Evolutionary conservation across 2,888 invertebrate species (phyloP), one percentile per base, ranked within the genome.

Genomic region (Andrena trimmerana): DNA sequence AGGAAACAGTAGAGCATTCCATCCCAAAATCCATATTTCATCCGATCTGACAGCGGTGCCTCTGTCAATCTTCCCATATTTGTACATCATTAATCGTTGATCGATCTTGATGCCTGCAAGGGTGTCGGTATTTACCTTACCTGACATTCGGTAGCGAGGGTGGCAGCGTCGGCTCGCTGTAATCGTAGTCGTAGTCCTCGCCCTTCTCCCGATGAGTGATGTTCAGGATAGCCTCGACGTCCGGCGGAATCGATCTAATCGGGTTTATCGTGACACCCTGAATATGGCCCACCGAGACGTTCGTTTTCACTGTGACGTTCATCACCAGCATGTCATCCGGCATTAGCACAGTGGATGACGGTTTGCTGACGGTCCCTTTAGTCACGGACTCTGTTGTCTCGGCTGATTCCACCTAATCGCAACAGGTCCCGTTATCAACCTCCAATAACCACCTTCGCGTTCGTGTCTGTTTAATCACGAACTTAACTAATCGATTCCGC

Each of bases 91-190:
- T 57, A 57, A 27, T 57, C 24, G 27, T 10, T 57, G 27, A 57
- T 57, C 24, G 57, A 57, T 57, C 24, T 24, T 27, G 24, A 27
- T 10, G 57, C 24, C 24, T 24, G 54, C 54, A n/a, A 8, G 27
- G 13, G 52, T 36, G 33, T 0, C 3, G 66, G 29, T 83, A 83
- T 84, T 83, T 83, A 84, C 83, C 84, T 95, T 95, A 97, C 97
- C 96, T 96, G 68, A 97, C 95, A 94, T 97, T 97, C 0, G 97
- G 97, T 75, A 97, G 93, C 10, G 97, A 97, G n/a, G 97, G 97
- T 1, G 97, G 97, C 75, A 97, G 92, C 0, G 97, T 96, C 0
- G 96, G 96, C 86, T 96, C 96, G 69, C 95, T 95, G 90, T 97
- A 97, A 90, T 97, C 97, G 90, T 96, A 96, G 88, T 96, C 96